Evolutionary conservation across 2,797 vertebrate species (phyloP), one percentile per base, ranked within the genome.

Genomic region (Pelodytes ibericus): DNA sequence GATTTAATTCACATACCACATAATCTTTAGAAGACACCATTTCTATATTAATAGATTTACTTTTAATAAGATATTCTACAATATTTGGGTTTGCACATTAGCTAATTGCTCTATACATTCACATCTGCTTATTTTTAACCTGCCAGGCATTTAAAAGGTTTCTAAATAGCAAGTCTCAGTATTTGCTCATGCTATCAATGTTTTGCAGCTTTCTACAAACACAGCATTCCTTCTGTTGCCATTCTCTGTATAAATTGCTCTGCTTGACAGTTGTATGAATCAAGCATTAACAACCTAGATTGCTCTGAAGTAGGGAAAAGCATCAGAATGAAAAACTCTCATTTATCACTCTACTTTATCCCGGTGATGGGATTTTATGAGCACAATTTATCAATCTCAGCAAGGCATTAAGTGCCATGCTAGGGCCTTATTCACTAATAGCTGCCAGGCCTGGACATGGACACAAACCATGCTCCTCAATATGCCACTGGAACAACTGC

Each of bases 241-340:
- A 73, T 79, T 73, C 76, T 79, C 76, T 62, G 76, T 79, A 79
- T 79, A 79, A 79, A 79, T 79, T 79, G 76, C 76, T 79, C 76
- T 73, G 65, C 63, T 79, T 79, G 76, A 79, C 76, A 79, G 76
- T 79, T 79, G 70, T 79, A 79, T 79, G 71, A 79, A 79, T 79
- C 76, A 79, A 79, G 63, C 76, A 79, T 79, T 79, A 79, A 79
- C 76, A 79, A 79, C 76, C 70, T 79, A 73, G 76, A 79, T 79
- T 79, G 71, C 76, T 73, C 70, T 73, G 76, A 79, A 79, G 70
- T 79, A 79, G 76, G 63, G 61, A 79, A n/a, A 79, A 79, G 76
- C 76, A 79, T 73, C 76, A 79, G 70, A 79, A 79, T 73, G 76
- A 79, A 79, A 79, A 79, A 79, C 76, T 79, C 76, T 72, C 76